phyloP scores from a whole-genome alignment of 2,113 vertebrate species.

The Clarias gariepinus region DNA sequence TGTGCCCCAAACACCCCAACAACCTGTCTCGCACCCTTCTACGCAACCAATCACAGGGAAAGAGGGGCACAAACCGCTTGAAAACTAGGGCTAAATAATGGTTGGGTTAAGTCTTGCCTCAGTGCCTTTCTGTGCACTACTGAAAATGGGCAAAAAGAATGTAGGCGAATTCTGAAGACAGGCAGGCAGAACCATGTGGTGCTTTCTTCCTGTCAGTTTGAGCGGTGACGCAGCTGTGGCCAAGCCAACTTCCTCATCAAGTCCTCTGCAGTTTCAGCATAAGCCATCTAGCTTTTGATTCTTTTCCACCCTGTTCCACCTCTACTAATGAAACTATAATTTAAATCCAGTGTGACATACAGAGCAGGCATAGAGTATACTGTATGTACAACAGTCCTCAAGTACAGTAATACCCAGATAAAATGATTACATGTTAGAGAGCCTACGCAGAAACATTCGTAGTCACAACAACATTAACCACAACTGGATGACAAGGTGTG shows the following conservation, averaged over 20 bases:
- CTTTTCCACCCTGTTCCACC: not conserved
- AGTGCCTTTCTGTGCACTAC: not conserved
- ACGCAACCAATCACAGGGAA: slow-evolving; percentile 28
- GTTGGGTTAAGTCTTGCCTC: not conserved
- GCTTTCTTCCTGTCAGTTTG: slow-evolving; percentile 72
- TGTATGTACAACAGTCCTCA: slow-evolving; percentile 30
- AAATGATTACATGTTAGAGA: slow-evolving; percentile 63
- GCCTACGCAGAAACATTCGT: slow-evolving; percentile 52
- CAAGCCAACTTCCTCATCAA: slow-evolving; percentile 63
- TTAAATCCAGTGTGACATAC: slow-evolving; percentile 10
- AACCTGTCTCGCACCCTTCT: slow-evolving; percentile 49
- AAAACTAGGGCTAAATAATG: not conserved
- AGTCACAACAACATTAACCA: slow-evolving; percentile 65
- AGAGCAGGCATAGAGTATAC: not conserved
- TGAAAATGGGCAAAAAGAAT: not conserved
- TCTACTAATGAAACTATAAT: slow-evolving; percentile 12
- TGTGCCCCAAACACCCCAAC: slow-evolving; percentile 57
- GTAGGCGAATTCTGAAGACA: slow-evolving; percentile 9
- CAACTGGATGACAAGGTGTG: slow-evolving; percentile 49
- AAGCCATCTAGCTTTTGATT: not conserved
- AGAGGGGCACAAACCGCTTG: slow-evolving; percentile 3
- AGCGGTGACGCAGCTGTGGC: slow-evolving; percentile 52
- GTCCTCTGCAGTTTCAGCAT: slow-evolving; percentile 19
- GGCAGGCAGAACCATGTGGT: not conserved
- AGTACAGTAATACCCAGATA: slow-evolving; percentile 48